Percentiles rank a stretch among this genome's conserved stretches.
Conservation (phyloP, 2,113 vertebrate species). For the Delphinapterus leucas region DNA sequence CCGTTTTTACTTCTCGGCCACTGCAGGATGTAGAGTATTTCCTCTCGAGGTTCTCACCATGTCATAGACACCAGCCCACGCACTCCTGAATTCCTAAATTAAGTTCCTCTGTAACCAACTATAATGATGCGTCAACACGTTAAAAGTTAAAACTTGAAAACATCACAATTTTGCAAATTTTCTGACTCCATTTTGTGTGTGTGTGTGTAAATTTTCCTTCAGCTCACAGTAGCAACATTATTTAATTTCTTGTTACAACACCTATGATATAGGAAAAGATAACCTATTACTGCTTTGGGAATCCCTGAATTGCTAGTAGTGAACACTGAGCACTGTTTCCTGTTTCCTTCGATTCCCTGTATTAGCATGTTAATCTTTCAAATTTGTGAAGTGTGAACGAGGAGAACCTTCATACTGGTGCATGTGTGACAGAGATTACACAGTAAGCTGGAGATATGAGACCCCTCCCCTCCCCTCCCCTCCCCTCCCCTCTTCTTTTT, state of each 20-base stretch:
- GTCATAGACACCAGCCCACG: accelerated
- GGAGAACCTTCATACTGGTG: background rate
- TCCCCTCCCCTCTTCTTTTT: too few relatives aligned
- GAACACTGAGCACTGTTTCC: background rate
- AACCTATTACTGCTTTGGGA: background rate
- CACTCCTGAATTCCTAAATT: background rate
- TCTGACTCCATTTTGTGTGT: background rate
- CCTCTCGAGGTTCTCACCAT: background rate
- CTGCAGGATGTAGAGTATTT: background rate
- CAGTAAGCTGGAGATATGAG: background rate
- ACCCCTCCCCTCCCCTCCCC: accelerated
- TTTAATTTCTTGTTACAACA: background rate
- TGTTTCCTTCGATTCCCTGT: background rate
- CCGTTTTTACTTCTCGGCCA: background rate
- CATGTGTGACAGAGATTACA: background rate
- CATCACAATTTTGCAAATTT: background rate
- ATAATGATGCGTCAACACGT: accelerated
- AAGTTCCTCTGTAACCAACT: accelerated
- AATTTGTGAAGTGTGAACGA: background rate
- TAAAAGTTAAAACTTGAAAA: too few relatives aligned
- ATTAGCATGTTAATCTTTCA: background rate
- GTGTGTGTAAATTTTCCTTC: background rate
- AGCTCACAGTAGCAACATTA: background rate
- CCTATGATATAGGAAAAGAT: background rate
- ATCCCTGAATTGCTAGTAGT: background rate